Evolutionary conservation across 2,797 vertebrate genomes (phyloP).

Genomic region (Poecilia picta): DNA sequence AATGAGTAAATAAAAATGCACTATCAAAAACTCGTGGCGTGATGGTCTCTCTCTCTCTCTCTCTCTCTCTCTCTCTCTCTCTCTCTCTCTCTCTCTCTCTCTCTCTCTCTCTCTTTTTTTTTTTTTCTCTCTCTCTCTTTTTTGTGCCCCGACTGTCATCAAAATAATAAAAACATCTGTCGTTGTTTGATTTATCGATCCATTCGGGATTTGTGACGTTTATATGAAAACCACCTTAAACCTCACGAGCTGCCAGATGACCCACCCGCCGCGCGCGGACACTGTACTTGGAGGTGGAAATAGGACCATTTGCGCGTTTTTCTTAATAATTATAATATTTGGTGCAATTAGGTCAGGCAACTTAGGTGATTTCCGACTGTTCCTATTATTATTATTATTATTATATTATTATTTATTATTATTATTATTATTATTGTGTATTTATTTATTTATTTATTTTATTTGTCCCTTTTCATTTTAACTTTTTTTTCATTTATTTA

Average conservation of each 20-base stretch:
- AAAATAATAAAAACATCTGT: neutral
- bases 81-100: neutral
- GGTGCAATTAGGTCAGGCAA: slow-evolving; percentile 36
- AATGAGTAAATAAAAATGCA: neutral
- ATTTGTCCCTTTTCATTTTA: neutral
- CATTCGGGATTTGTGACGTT: neutral
- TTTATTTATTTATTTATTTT: neutral
- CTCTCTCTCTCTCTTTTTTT: too few relatives aligned
- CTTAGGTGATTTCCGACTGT: slow-evolving; percentile 6
- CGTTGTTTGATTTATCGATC: neutral
- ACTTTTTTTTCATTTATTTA: neutral
- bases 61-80: too few relatives aligned
- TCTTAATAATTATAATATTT: slow-evolving; percentile 34
- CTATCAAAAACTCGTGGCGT: slow-evolving; percentile 1
- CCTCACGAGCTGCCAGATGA: slow-evolving; percentile 1
- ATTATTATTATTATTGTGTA: neutral
- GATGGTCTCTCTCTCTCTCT: neutral
- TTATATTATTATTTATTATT: neutral
- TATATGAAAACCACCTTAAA: slow-evolving; percentile 6
- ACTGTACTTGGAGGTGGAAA: slow-evolving; percentile 37
- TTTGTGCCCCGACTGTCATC: neutral
- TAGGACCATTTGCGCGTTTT: slow-evolving; percentile 47
- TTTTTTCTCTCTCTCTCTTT: too few relatives aligned
- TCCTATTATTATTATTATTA: neutral
- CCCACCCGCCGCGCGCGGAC: slow-evolving; percentile 37